Conservation (phyloP, 2,888 invertebrate genomes). For the Drosophila imparisetae region DNA sequence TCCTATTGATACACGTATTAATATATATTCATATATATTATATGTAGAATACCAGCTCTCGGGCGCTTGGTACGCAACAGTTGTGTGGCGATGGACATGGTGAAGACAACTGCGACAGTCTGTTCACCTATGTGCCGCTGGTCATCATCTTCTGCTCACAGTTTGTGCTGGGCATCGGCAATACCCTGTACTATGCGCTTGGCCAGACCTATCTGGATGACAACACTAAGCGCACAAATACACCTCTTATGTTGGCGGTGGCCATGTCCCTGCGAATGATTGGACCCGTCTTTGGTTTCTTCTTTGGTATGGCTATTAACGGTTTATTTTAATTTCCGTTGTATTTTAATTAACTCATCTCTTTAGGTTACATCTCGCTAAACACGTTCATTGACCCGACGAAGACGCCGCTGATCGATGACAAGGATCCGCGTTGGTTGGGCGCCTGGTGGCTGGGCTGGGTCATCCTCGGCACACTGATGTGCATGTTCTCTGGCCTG, state of each 20-base stretch:
- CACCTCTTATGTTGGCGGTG: constrained; percentile 86
- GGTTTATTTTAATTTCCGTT: not conserved
- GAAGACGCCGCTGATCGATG: constrained; percentile 87
- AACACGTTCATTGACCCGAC: constrained; percentile 87
- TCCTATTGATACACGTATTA: not conserved
- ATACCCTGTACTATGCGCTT: constrained; percentile 88
- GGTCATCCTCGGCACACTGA: constrained; percentile 86
- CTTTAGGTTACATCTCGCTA: constrained; percentile 84
- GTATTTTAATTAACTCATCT: not conserved
- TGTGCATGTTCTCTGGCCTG: constrained; percentile 87
- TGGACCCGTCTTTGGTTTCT: constrained; percentile 87
- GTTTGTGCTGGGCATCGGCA: constrained; percentile 89
- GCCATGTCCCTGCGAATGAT: constrained; percentile 84
- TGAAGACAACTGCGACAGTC: constrained; percentile 85
- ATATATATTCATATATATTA: not conserved
- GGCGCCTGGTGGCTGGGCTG: constrained; percentile 92
- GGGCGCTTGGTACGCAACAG: constrained; percentile 61
- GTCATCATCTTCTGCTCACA: constrained; percentile 88
- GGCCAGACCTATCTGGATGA: constrained; percentile 90
- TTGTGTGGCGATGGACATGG: constrained; percentile 72
- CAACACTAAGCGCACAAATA: constrained; percentile 88
- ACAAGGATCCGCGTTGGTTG: constrained; percentile 88
- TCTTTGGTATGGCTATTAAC: constrained; percentile 83
- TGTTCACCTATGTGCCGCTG: constrained; percentile 86
- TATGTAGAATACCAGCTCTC: constrained; percentile 62